Evolutionary conservation across 2,797 vertebrate genomes (phyloP).

Genomic region (Falco cherrug): DNA sequence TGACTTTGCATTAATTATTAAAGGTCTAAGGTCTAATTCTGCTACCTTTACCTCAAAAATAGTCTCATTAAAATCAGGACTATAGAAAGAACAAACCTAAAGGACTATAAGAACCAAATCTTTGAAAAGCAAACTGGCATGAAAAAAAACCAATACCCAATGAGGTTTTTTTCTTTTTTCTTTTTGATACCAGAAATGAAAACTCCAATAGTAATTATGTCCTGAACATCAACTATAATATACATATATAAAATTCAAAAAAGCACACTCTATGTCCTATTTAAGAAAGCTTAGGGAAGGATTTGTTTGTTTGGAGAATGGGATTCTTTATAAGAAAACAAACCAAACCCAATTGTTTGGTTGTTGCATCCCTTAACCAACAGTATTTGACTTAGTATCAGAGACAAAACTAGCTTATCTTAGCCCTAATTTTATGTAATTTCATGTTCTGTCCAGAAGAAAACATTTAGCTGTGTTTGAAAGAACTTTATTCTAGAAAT

Average conservation of each 20-base stretch:
- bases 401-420: not conserved
- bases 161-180: not conserved
- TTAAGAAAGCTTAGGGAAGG: not conserved
- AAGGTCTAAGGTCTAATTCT: not conserved
- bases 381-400: not conserved
- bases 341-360: not conserved
- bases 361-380: not conserved
- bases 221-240: not conserved
- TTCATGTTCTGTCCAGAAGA: not conserved
- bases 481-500: not conserved
- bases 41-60: not conserved
- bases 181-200: not conserved
- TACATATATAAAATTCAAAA: not conserved
- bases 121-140: not conserved
- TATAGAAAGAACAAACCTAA: not conserved
- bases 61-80: not conserved
- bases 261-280: not conserved
- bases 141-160: not conserved
- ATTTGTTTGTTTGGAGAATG: not conserved
- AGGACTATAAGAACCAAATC: not conserved
- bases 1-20: not conserved
- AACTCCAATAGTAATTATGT: not conserved
- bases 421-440: not conserved
- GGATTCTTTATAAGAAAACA: not conserved
- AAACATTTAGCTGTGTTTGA: not conserved